These are phyloP conservation scores for Aporophyla nigra DNA, from an alignment of 2,888 invertebrate genomes.

Conservation along the genomic window DNA sequence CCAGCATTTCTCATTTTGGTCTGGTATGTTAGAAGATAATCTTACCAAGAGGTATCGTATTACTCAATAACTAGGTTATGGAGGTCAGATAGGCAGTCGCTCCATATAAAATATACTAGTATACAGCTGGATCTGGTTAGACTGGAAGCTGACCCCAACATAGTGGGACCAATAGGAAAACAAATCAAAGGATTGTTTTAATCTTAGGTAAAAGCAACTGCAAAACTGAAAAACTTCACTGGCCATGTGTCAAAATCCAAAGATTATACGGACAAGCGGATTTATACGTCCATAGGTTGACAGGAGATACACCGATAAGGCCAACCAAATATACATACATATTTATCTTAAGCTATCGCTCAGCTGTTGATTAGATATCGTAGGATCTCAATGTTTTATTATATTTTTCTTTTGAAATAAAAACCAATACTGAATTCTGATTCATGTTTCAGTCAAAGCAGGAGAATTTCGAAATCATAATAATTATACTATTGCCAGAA, in stretches of 20 bases:
- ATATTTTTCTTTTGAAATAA: neutral
- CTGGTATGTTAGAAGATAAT: neutral
- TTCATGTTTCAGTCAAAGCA: neutral
- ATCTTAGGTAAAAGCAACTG: neutral
- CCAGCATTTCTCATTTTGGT: neutral
- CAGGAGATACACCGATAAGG: slow-evolving; percentile 21
- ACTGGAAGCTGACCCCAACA: too few relatives aligned
- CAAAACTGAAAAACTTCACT: neutral
- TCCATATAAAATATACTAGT: too few relatives aligned
- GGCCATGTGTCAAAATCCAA: neutral
- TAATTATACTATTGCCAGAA: neutral
- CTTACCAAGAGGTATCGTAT: too few relatives aligned
- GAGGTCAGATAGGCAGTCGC: too few relatives aligned
- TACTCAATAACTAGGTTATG: too few relatives aligned
- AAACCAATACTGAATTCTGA: neutral
- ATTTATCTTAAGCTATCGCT: slow-evolving; percentile 18
- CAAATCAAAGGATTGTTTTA: neutral
- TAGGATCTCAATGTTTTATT: neutral
- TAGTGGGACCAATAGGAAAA: too few relatives aligned
- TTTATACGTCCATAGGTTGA: slow-evolving; percentile 9
- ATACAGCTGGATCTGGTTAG: too few relatives aligned
- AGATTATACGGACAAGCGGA: slow-evolving; percentile 10
- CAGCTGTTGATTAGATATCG: neutral
- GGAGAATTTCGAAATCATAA: neutral
- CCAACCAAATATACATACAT: slow-evolving; percentile 12